Base-by-base conservation (phyloP, 1,140 invertebrate genomes). In the Drosophila varians region DNA sequence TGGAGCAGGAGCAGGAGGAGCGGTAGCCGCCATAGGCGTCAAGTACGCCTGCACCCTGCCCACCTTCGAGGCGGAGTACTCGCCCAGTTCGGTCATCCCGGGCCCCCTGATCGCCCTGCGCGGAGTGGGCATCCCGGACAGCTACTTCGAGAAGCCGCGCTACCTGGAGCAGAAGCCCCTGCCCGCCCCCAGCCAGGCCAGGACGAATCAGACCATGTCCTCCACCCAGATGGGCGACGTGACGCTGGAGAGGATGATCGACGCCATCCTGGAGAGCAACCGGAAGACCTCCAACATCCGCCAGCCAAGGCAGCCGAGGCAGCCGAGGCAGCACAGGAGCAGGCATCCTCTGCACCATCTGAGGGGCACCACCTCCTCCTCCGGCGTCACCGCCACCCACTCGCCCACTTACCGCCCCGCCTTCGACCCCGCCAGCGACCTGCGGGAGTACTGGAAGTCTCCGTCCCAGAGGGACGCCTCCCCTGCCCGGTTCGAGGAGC, bases 221-320 rank as follows among this genome's bases (percentile, higher is more conserved):
- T 91, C 90, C 25, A 89, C 61, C n/a, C 64, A 77, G 49, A 88
- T 91, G 89, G 88, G 88, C n/a, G 90, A 91, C 46, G 74, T 80
- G 16, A 91, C 90, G 8, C 54, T 91, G 46, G 90, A 90, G 54
- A 79, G 82, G 18, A 91, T 91, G 90, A 91, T 91, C 52, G 90
- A 91, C 49, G 90, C 89, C 19, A 91, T 91, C 8, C 52, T 91
- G 12, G 79, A 90, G 69, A 91, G 89, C 65, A 88, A 82, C 11
- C 80, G 74, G 11, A 89, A 77, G 65, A 49, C 68, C 45, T 14
- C 38, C 14, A 18, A 18, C 16, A 18, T 18, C 8, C 62, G 11
- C 1, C 34, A 3, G 1, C 34, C 57, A 42, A 52, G 26, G 36
- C 48, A 66, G n/a, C 21, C 11, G 2, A 26, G 56, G n/a, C 62